phyloP scores from a whole-genome alignment of 2,888 invertebrate species.

The Campoplex capitator region DNA sequence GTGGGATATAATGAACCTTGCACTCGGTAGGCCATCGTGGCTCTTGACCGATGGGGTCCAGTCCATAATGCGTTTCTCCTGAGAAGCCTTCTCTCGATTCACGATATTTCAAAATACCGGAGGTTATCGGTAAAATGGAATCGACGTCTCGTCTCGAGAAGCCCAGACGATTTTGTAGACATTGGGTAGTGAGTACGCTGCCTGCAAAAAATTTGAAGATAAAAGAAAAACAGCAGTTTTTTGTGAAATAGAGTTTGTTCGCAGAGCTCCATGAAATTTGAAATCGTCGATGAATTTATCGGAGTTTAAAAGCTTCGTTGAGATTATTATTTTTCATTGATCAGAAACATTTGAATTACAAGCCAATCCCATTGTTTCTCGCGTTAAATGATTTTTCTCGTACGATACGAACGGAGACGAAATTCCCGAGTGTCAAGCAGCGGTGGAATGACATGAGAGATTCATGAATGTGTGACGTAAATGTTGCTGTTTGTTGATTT shows the following conservation, averaged over 20 bases:
- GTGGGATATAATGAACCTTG: slow-evolving; percentile 86
- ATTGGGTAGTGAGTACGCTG: slow-evolving; percentile 74
- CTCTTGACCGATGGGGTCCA: slow-evolving; percentile 87
- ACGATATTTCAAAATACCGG: slow-evolving; percentile 74
- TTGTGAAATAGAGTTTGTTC: background rate
- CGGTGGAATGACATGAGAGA: slow-evolving; percentile 48
- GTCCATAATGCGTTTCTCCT: slow-evolving; percentile 71
- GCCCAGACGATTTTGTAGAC: slow-evolving; percentile 75
- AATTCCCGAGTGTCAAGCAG: slow-evolving; percentile 43
- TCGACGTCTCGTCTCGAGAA: slow-evolving; percentile 74
- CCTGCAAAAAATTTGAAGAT: slow-evolving; percentile 66
- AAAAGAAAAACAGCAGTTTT: background rate
- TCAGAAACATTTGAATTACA: slow-evolving; percentile 51
- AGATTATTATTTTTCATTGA: background rate
- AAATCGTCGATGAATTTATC: background rate
- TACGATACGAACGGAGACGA: slow-evolving; percentile 42
- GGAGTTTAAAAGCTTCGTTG: no score
- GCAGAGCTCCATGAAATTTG: no score
- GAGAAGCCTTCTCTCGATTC: slow-evolving; percentile 76
- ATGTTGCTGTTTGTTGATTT: slow-evolving; percentile 6
- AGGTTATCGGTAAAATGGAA: slow-evolving; percentile 74
- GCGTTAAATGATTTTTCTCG: slow-evolving; percentile 13
- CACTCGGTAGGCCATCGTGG: slow-evolving; percentile 96
- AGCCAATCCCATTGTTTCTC: slow-evolving; percentile 58
- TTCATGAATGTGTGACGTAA: slow-evolving; percentile 51